Evolutionary conservation across 2,797 vertebrate genomes (phyloP).

Genomic region (Syngnathus rostellatus): DNA sequence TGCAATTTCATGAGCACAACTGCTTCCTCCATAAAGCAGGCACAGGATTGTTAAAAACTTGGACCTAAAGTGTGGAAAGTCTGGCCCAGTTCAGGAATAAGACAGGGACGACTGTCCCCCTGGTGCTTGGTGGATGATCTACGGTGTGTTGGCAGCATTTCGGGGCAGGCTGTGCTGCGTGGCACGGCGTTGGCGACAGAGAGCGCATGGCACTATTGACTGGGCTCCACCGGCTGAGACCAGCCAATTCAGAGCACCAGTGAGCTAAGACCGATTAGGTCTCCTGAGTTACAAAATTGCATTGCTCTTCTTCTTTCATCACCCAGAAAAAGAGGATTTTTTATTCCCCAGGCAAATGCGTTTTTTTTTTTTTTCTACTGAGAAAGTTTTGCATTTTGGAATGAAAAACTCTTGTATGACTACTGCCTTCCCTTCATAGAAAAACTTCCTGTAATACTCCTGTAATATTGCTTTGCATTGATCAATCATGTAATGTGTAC

Average conservation of each 20-base stretch:
- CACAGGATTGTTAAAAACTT: conserved; percentile 2
- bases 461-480: no score
- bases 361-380: conserved; percentile 23
- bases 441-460: not conserved
- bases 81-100: conserved; percentile 24
- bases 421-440: not conserved
- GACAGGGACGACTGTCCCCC: conserved; percentile 25
- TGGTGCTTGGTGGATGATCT: conserved; percentile 25
- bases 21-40: conserved; percentile 1
- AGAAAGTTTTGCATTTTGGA: conserved; percentile 40
- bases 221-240: conserved; percentile 71
- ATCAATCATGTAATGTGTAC: not conserved
- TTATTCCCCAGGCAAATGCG: conserved; percentile 60
- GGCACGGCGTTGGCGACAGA: conserved; percentile 38
- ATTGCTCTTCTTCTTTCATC: conserved; percentile 55
- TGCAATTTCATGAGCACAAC: not conserved
- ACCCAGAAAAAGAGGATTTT: conserved; percentile 47
- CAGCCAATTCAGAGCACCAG: conserved; percentile 74
- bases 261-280: conserved; percentile 72
- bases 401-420: conserved; percentile 13
- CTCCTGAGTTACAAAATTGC: conserved; percentile 72
- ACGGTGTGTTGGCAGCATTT: conserved; percentile 36
- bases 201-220: conserved; percentile 61
- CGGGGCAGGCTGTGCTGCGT: conserved; percentile 34
- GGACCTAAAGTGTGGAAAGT: conserved; percentile 4